Evolutionary conservation across 2,113 vertebrate species (phyloP).

Genomic region (Podiceps cristatus): DNA sequence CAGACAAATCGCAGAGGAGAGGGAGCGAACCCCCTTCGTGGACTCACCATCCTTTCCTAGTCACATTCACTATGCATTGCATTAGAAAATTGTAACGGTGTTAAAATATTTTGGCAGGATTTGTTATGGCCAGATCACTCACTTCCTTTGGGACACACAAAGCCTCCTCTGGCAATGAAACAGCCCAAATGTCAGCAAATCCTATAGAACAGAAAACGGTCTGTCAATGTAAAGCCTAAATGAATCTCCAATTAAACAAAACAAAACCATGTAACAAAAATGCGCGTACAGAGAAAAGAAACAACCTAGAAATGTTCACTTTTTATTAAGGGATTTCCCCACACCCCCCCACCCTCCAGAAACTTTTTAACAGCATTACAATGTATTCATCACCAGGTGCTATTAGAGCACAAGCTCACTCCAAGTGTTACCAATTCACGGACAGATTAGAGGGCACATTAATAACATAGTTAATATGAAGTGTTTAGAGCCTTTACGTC

Average conservation of each 20-base stretch:
- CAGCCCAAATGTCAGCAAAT: constrained; percentile 42
- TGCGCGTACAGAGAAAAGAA: not conserved
- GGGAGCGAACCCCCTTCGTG: constrained; percentile 32
- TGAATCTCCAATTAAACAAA: constrained; percentile 19
- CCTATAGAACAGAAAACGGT: constrained; percentile 29
- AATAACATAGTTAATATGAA: constrained; percentile 88
- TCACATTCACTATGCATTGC: constrained; percentile 68
- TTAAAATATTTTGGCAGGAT: constrained; percentile 72
- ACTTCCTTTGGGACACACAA: constrained; percentile 71
- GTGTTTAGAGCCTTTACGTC: constrained; percentile 80
- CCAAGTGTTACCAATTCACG: constrained; percentile 74
- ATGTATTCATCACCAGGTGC: constrained; percentile 69
- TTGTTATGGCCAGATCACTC: constrained; percentile 73
- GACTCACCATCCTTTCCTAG: constrained; percentile 67
- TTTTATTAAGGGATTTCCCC: not conserved
- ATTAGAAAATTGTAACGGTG: constrained; percentile 70
- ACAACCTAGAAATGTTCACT: not conserved
- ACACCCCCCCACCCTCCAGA: constrained; percentile 19
- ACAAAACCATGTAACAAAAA: constrained; percentile 20
- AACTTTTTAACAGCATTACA: constrained; percentile 55
- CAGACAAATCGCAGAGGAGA: constrained; percentile 35
- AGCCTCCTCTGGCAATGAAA: constrained; percentile 50
- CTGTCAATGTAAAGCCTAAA: constrained; percentile 27
- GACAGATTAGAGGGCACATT: constrained; percentile 85
- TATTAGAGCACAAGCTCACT: constrained; percentile 69